phyloP scores from a whole-genome alignment of 2,797 vertebrate genomes.

The Lepus oiostolus region DNA sequence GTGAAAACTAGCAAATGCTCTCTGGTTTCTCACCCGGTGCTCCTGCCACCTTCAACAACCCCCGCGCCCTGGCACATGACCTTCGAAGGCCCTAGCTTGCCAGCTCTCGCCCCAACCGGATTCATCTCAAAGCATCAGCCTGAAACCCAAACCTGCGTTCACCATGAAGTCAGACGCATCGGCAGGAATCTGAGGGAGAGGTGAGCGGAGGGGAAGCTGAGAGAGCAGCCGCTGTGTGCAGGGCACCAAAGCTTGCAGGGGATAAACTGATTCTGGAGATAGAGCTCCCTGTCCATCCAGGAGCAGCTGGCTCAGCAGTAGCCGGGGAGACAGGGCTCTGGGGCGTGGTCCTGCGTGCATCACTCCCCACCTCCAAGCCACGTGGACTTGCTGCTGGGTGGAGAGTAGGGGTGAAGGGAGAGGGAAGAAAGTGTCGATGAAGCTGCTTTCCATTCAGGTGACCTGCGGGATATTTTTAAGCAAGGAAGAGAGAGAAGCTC shows the following conservation, averaged over 20 bases:
- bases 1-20: neutral
- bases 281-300: neutral
- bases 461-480: neutral
- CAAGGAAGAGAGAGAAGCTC: neutral
- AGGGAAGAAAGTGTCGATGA: no score
- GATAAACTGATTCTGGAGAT: neutral
- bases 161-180: neutral
- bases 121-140: neutral
- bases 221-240: neutral
- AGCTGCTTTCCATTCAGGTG: neutral
- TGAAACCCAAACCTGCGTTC: neutral
- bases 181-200: neutral
- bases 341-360: fast-evolving
- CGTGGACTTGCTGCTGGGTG: neutral
- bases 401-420: fast-evolving
- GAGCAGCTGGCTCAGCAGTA: neutral
- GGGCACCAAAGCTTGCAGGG: neutral
- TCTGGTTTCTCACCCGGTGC: fast-evolving
- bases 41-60: fast-evolving
- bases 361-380: neutral
- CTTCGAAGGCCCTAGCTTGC: neutral
- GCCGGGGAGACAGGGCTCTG: no score
- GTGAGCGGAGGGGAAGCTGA: neutral
- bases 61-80: fast-evolving
- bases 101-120: neutral